phyloP scores from a whole-genome alignment of 2,888 invertebrate species.

The Eumerus sabulonum region DNA sequence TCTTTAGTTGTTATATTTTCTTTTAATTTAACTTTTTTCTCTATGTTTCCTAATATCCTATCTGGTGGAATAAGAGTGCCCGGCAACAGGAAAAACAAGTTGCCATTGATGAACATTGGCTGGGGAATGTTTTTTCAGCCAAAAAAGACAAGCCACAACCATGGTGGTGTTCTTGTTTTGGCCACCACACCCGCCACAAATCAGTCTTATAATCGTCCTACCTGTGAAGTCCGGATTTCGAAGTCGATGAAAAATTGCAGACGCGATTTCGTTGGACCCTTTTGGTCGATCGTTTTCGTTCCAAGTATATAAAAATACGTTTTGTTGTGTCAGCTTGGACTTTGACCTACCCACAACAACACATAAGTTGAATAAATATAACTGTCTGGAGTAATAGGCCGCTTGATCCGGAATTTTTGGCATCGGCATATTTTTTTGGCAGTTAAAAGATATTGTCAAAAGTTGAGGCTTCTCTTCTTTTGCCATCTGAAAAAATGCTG shows the following conservation, averaged over 20 bases:
- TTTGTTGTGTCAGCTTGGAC: constrained; percentile 1
- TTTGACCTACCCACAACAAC: constrained; percentile 19
- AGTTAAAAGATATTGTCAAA: constrained; percentile 27
- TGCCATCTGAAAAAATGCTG: constrained; percentile 16
- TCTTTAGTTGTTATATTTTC: constrained; percentile 2
- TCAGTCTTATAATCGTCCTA: constrained; percentile 1
- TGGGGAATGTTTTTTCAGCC: too few relatives aligned
- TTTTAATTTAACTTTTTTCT: constrained; percentile 4
- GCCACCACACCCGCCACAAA: constrained; percentile 18
- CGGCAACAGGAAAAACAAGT: constrained; percentile 14
- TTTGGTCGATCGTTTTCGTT: constrained; percentile 7
- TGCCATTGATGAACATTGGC: constrained; percentile 10
- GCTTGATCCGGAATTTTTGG: constrained; percentile 18
- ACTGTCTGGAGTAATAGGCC: constrained; percentile 8
- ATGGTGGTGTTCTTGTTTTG: too few relatives aligned
- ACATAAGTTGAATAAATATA: constrained; percentile 17
- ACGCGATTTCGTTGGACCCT: constrained; percentile 15
- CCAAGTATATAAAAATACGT: constrained; percentile 16
- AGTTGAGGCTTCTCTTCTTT: constrained; percentile 28
- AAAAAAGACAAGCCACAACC: too few relatives aligned
- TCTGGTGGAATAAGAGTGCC: constrained; percentile 27
- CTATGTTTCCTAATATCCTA: constrained; percentile 27
- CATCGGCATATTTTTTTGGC: constrained; percentile 24
- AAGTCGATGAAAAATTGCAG: constrained; percentile 13
- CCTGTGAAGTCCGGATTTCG: neutral